Evolutionary conservation across 2,888 invertebrate species (phyloP), one percentile per base, ranked within the genome.

Genomic region (Tenthredo scrophulariae): DNA sequence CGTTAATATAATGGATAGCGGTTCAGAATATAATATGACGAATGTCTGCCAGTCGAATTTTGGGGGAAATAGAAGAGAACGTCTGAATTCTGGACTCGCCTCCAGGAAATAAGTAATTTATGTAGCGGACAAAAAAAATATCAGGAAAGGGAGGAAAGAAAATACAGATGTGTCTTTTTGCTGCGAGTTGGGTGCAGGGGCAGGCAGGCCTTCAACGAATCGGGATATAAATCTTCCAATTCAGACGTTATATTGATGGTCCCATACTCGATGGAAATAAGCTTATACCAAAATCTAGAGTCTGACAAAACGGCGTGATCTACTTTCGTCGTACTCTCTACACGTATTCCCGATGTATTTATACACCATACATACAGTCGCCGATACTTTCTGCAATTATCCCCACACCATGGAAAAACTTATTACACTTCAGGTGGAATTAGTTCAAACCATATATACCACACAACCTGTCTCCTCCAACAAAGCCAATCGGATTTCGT

Each of bases 1-100:
- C 62, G 80, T 62, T 62, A 80, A 62, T 40, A 62, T 80, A 77
- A 77, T 46, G 50, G 62, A 80, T 80, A 80, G 58, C 80, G 10
- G 33, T 80, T 80, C 80, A 5, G 50, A 40, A 80, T 80, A 80
- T 80, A 58, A 80, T 80, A 80, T 80, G 80, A 80, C 80, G 80
- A 62, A 80, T 80, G 80, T 80, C 37, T 58, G 10, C 7, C 33
- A 50, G 77, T 54, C 29, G 77, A 77, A 77, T 46, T 18, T 33
- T 43, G 2, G 72, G 37, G 74, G 74, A n/a, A 22, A 40, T 26
- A 43, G 40, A 40, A 26, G 72, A 74, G 15, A 74, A 54, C 22
- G 80, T 58, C 58, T 54, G 62, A 58, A 80, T 40, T 62, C 40
- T 40, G 80, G 80, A 80, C 80, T 40, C 80, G 40, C 22, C 22